Base-by-base conservation (phyloP, 2,797 vertebrate genomes). In the Phyllotis vaccarum region DNA sequence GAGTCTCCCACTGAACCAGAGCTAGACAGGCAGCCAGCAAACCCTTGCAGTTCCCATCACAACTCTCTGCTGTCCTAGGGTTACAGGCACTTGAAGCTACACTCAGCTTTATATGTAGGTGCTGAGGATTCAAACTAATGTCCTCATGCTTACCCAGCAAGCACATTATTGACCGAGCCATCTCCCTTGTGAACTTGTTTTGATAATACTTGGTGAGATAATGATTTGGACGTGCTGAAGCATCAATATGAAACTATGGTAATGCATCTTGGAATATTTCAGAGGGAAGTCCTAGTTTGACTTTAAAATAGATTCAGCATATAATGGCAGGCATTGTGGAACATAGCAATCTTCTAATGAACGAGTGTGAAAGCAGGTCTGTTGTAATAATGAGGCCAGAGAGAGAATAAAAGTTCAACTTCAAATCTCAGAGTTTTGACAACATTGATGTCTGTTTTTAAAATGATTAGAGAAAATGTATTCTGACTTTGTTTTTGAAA, bases 291-390 rank as follows among this genome's bases (percentile, higher is more conserved):
- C 66, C 83, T 89, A 52, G 64, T 89, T 52, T 37, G 79, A 76
- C 93, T 96, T 97, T 93, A 91, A 95, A 97, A 97, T 88, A 91
- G 66, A 74, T 90, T 96, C 90, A 78, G 79, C 74, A 85, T 96
- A 64, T 97, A 91, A 97, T 94, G 0, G 66, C 76, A 96, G 80
- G n/a, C 91, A 93, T 92, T 56, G 83, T 89, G 68, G 91, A 97
- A 97, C 94, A 95, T 95, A 93, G 37, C 92, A 93, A 10, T 95
- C 83, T 43, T 96, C 72, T 95, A 90, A 66, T 54, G 95, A 96
- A 92, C 54, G 89, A 94, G 79, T 13, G 34, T 91, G 91, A 54
- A 40, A 95, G 93, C 89, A 78, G n/a, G 54, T 86, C 66, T 97
- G 86, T 75, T 91, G 95, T 96, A 95, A 96, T 97, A 93, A 95